Conservation (phyloP, 2,797 vertebrate genomes). For the Epinephelus coioides region DNA sequence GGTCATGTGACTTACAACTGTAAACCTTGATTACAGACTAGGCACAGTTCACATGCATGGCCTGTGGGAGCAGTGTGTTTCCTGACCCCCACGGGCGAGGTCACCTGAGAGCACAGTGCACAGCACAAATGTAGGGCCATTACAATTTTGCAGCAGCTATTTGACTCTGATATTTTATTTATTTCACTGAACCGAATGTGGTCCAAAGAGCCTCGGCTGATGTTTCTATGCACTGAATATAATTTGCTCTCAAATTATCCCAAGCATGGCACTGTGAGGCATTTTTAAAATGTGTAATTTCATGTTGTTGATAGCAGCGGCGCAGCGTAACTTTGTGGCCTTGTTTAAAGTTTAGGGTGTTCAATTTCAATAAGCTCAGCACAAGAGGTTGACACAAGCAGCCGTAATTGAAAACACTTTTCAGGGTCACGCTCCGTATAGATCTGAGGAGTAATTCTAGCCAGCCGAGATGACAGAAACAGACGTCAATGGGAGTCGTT, state of each 20-base stretch:
- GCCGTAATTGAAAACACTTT: conserved; percentile 78
- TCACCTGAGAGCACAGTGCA: conserved; percentile 24
- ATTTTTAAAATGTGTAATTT: conserved; percentile 50
- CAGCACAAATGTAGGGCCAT: conserved; percentile 28
- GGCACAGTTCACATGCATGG: conserved; percentile 4
- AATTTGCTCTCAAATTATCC: conserved; percentile 42
- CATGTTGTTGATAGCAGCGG: conserved; percentile 42
- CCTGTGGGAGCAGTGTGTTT: conserved; percentile 31
- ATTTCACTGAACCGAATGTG: background rate
- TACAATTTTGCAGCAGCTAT: conserved; percentile 31
- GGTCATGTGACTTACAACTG: conserved; percentile 19
- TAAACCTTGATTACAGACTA: conserved; percentile 34
- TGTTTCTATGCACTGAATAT: conserved; percentile 7
- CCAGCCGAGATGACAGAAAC: conserved; percentile 65
- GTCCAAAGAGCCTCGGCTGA: conserved; percentile 1
- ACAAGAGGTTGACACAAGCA: conserved; percentile 62
- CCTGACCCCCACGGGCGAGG: conserved; percentile 14
- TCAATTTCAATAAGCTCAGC: conserved; percentile 74
- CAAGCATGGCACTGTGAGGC: conserved; percentile 11
- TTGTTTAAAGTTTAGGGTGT: conserved; percentile 64
- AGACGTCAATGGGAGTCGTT: conserved; percentile 61
- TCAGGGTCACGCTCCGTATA: conserved; percentile 72
- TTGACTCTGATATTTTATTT: conserved; percentile 38
- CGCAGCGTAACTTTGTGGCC: conserved; percentile 40
- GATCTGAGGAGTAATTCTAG: conserved; percentile 74